These are phyloP conservation scores for Pao palembangensis DNA, from an alignment of 2,113 vertebrate genomes.

Conservation along the genomic window DNA sequence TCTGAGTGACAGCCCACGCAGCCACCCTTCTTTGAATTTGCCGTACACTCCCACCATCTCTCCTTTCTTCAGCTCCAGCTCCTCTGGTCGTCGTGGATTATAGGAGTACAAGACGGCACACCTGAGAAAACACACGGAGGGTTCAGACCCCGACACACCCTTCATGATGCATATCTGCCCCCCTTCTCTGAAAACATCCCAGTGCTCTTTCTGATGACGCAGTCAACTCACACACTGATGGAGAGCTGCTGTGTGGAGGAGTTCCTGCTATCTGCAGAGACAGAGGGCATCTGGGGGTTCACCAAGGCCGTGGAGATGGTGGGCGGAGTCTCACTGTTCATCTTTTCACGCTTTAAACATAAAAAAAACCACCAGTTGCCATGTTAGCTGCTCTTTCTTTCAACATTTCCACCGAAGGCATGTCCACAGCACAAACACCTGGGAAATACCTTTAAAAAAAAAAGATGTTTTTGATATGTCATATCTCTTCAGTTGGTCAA, in stretches of 20 bases:
- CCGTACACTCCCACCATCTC: conserved; percentile 91
- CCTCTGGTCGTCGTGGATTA: conserved; percentile 75
- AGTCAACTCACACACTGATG: conserved; percentile 76
- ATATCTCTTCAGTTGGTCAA: no score
- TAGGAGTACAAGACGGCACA: conserved; percentile 88
- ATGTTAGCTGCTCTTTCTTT: background rate
- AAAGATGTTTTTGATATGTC: no score
- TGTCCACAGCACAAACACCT: background rate
- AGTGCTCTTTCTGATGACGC: no score
- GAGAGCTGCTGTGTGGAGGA: conserved; percentile 77
- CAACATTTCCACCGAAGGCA: background rate
- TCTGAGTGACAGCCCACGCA: conserved; percentile 86
- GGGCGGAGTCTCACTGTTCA: conserved; percentile 65
- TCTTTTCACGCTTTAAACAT: conserved; percentile 63
- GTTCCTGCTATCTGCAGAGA: conserved; percentile 65
- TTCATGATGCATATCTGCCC: no score
- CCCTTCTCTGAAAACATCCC: no score
- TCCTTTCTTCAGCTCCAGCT: conserved; percentile 89
- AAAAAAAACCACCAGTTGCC: background rate
- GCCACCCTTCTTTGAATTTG: conserved; percentile 88
- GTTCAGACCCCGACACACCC: background rate
- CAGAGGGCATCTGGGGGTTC: conserved; percentile 66
- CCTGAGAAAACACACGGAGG: conserved; percentile 64
- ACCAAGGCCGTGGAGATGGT: conserved; percentile 74
- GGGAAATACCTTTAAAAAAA: background rate